Evolutionary conservation across 1,140 invertebrate genomes (phyloP), one percentile per base, ranked within the genome.

Genomic region (Ceratina calcarata): DNA sequence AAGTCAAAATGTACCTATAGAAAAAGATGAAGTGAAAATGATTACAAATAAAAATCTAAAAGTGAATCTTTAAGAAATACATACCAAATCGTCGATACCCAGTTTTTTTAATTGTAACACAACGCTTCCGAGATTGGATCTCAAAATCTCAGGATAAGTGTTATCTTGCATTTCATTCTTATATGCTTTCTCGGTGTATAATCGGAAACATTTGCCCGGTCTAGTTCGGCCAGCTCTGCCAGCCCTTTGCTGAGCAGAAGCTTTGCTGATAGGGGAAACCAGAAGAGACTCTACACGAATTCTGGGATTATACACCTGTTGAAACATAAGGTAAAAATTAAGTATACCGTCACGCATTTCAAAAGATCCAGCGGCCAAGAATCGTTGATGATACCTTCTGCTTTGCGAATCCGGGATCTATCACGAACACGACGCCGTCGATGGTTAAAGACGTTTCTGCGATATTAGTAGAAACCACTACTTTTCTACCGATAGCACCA

Each of bases 361-460:
- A 16, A 37, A 22, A 73, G 24, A 13, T 27, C 1, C 81, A 67
- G 24, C 3, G 16, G 7, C 6, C 62, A 10, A 10, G 51, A 49
- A 57, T 65, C 12, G 13, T 57, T n/a, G n/a, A 22, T 51, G 53
- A 78, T 91, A 96, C 97, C 94, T 99, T 99, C 92, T 99, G 99
- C 92, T 99, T 99, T 0, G 99, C 98, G 94, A 99, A 99, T 18
- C 99, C 99, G n/a, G 99, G 99, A 94, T 99, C 99, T 90, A 99
- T 99, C 1, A 99, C 99, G 94, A 99, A 99, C 8, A 99, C 99
- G n/a, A 99, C 98, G 77, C 99, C 99, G 90, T 99, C 99, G 88
- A 99, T 99, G 1, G 99, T 99, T 6, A 99, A 93, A 0, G 99
- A 99, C 0, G 99, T 99, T 94, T 99, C 99, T 0, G 99, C 99